Evolutionary conservation across 2,797 vertebrate species (phyloP).

Genomic region (Microhierax caerulescens): DNA sequence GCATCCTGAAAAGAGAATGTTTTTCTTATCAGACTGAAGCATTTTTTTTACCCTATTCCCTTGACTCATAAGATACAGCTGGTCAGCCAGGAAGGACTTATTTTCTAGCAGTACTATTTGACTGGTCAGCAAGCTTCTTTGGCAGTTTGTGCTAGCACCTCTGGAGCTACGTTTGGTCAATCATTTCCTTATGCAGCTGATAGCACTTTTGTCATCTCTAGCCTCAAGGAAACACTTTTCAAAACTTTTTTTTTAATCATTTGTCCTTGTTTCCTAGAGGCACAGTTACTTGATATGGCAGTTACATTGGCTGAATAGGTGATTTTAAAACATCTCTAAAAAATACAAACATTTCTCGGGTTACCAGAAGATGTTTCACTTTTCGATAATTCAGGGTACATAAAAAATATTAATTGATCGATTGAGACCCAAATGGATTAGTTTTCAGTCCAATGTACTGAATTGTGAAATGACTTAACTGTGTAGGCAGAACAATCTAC

Average conservation of each 20-base stretch:
- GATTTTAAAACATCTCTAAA: neutral
- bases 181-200: neutral
- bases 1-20: neutral
- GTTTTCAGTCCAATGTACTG: neutral
- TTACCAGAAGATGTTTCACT: neutral
- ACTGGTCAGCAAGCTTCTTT: neutral
- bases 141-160: neutral
- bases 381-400: neutral
- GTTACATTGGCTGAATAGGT: neutral
- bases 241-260: neutral
- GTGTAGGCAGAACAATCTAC: neutral
- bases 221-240: neutral
- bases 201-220: neutral
- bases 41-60: neutral
- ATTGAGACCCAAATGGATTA: neutral
- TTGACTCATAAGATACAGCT: neutral
- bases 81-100: neutral
- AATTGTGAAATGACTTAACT: neutral
- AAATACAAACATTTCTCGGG: neutral
- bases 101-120: neutral
- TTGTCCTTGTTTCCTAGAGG: neutral
- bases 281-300: neutral
- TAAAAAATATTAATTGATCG: neutral
- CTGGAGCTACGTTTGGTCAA: neutral
- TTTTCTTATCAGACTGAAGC: neutral